Conservation (phyloP, 1,140 invertebrate genomes). For the Mactra quadrangularis region DNA sequence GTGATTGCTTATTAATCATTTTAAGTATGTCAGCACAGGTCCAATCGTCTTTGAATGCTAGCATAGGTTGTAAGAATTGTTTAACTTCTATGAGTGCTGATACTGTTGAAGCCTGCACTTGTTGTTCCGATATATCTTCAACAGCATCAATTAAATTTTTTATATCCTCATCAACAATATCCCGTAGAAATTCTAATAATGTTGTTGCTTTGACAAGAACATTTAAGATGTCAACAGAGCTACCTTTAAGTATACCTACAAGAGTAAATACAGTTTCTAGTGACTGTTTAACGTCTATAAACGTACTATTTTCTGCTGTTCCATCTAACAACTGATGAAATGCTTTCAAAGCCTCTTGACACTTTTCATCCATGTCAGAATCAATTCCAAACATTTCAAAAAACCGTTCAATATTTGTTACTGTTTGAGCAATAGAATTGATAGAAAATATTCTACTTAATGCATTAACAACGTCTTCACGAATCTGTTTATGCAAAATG, state of each 20-base stretch:
- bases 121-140: slow-evolving; percentile 73
- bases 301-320: slow-evolving; percentile 7
- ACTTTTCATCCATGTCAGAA: not conserved
- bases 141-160: slow-evolving; percentile 73
- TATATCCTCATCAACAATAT: slow-evolving; percentile 68
- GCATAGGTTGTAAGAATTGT: slow-evolving; percentile 62
- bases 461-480: not conserved
- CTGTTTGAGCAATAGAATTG: not conserved
- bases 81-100: slow-evolving; percentile 68
- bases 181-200: slow-evolving; percentile 65
- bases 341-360: slow-evolving; percentile 19
- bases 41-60: slow-evolving; percentile 32
- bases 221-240: slow-evolving; percentile 49
- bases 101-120: slow-evolving; percentile 68
- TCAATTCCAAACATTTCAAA: not conserved
- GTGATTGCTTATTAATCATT: slow-evolving; percentile 31
- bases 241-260: not conserved
- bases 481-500: not conserved
- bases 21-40: slow-evolving; percentile 28
- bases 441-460: not conserved
- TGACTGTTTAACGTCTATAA: slow-evolving; percentile 27
- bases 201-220: slow-evolving; percentile 51
- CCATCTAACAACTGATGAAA: slow-evolving; percentile 31
- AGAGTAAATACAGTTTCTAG: slow-evolving; percentile 25
- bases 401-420: not conserved